Percentiles rank a stretch among this genome's conserved stretches.
Evolutionary conservation across 2,888 invertebrate species (phyloP).

Genomic region (Aplocera efformata): DNA sequence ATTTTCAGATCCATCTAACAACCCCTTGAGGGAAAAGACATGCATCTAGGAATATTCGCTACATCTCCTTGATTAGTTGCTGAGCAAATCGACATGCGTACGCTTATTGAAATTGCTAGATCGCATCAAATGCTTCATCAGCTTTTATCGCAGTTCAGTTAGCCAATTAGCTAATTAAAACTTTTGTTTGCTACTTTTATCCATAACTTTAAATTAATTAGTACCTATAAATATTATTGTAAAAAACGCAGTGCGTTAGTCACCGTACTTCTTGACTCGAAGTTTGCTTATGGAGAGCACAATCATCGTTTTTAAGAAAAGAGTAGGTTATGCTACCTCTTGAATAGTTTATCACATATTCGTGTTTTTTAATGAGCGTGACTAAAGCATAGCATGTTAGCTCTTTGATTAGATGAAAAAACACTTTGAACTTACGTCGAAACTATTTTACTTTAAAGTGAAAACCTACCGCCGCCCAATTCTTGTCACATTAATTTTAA

Average conservation of each 20-base stretch:
- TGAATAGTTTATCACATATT: no score
- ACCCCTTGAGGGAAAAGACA: background rate
- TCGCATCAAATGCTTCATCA: constrained; percentile 33
- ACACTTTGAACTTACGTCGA: no score
- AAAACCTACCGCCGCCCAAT: no score
- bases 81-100: constrained; percentile 40
- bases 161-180: background rate
- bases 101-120: constrained; percentile 26
- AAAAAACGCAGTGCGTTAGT: constrained; percentile 12
- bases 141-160: constrained; percentile 8
- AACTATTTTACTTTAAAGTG: no score
- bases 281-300: no score
- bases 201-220: background rate
- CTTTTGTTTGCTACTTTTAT: constrained; percentile 1
- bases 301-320: no score
- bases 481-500: no score
- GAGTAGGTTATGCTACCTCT: constrained; percentile 10
- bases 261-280: background rate
- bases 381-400: no score
- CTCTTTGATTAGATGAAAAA: no score
- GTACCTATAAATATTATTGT: constrained; percentile 8
- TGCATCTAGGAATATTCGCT: constrained; percentile 15
- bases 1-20: no score
- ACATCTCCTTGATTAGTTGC: constrained; percentile 22
- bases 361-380: no score